Base-by-base conservation (phyloP, 2,113 vertebrate species). In the Cercocebus atys region DNA sequence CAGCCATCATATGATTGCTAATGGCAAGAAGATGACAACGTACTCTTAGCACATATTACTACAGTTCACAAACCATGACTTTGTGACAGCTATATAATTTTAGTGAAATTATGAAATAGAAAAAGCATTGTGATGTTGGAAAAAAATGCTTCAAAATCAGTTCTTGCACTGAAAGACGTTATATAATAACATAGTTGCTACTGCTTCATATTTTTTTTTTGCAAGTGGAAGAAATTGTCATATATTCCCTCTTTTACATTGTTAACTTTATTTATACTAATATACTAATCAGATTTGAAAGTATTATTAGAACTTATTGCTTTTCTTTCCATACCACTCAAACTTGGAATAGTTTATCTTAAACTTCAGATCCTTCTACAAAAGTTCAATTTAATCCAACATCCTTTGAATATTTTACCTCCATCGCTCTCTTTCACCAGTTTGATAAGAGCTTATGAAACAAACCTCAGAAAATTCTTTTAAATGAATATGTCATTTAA, bases 11-110 rank as follows among this genome's bases (percentile, higher is more conserved):
- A 45, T 81, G 38, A 89, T 66, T 87, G n/a, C 22, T 87, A 82
- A 89, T 50, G 30, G 43, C 47, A 75, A 35, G 52, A 92, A 76
- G 68, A 89, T 93, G 70, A 89, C 81, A 95, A 13, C 78, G 30
- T 85, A 72, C 35, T 81, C 35, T 75, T 90, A 95, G 23, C 20
- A 92, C 68, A 22, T 43, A 25, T 83, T 61, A 94, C 79, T 84
- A 35, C 7, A 73, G 38, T 64, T 94, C 87, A 94, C 35, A 92
- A 45, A 76, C 38, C 50, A 84, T 94, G 90, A 84, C 43, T 95
- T 90, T 88, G 6, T 96, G 83, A 97, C 90, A 98, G 57, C 61
- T 95, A 7, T 94, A 57, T 93, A 97, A 98, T 97, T 98, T 97
- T 52, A 90, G 16, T 90, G 47, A 96, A 97, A 95, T 94, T 90